Evolutionary conservation across 2,113 vertebrate species (phyloP).

Genomic region (Rhynchopsitta pachyrhyncha): DNA sequence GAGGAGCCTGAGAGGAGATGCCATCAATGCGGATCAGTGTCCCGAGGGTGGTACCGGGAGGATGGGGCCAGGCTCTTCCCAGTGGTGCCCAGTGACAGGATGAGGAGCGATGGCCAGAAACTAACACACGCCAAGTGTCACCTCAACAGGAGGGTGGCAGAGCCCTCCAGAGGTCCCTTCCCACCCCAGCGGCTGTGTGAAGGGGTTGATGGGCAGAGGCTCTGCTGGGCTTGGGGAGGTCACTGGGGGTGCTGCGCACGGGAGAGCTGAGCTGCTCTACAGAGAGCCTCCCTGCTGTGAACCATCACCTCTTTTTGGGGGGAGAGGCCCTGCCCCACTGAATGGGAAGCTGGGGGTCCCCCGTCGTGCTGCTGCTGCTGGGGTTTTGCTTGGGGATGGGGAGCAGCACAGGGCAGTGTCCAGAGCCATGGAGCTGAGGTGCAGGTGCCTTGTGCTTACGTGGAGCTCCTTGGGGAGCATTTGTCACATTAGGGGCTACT

Average conservation of each 20-base stretch:
- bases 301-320: background rate
- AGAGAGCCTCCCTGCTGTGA: background rate
- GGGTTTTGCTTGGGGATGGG: fast-evolving
- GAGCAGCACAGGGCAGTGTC: background rate
- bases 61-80: background rate
- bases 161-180: background rate
- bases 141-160: background rate
- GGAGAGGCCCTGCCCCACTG: fast-evolving
- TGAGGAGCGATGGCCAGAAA: background rate
- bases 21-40: background rate
- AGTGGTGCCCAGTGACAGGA: background rate
- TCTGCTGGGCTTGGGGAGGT: too few relatives aligned
- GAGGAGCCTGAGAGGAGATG: background rate
- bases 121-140: background rate
- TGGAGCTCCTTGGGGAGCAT: background rate
- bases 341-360: background rate
- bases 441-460: fast-evolving
- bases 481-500: background rate
- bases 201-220: background rate
- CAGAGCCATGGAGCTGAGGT: fast-evolving
- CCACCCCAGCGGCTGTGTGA: background rate
- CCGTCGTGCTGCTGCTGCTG: fast-evolving
- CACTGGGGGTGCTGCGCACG: fast-evolving
- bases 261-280: background rate
- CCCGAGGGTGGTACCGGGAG: background rate